phyloP scores from a whole-genome alignment of 2,888 invertebrate genomes.

The Sussaba pulchella region DNA sequence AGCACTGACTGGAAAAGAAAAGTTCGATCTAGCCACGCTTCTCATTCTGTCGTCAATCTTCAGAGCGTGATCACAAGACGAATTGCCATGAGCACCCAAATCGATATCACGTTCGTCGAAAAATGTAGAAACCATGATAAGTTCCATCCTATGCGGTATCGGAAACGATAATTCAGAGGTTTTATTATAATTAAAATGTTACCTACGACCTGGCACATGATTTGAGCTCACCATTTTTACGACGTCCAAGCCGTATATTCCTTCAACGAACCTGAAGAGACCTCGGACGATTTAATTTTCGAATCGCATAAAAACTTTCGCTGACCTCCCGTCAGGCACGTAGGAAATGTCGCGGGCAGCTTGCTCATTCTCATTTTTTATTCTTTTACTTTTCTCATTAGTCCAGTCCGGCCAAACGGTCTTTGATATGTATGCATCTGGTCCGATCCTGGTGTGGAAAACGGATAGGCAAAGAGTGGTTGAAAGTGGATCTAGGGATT shows the following conservation, averaged over 20 bases:
- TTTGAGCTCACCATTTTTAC: background rate
- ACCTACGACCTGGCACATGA: background rate
- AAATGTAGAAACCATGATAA: conserved; percentile 5
- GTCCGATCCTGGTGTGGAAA: conserved; percentile 5
- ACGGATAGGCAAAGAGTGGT: conserved; percentile 32
- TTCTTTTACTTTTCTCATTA: conserved; percentile 11
- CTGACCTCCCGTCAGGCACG: background rate
- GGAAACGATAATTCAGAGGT: background rate
- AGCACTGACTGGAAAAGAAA: conserved; percentile 24
- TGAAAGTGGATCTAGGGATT: conserved; percentile 37
- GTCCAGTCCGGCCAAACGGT: background rate
- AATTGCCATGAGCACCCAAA: conserved; percentile 2
- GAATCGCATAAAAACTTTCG: background rate
- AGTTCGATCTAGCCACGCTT: conserved; percentile 1
- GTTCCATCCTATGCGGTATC: background rate
- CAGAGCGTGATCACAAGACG: conserved; percentile 37
- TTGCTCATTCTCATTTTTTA: background rate
- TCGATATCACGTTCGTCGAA: conserved; percentile 1
- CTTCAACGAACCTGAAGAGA: background rate
- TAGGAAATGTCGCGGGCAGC: background rate
- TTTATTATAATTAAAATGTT: conserved; percentile 13
- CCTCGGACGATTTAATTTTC: background rate
- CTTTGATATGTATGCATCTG: conserved; percentile 2
- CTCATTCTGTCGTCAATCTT: conserved; percentile 53
- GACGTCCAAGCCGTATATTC: background rate